Evolutionary conservation across 1,140 invertebrate genomes (phyloP).

Genomic region (Anastrepha ludens): DNA sequence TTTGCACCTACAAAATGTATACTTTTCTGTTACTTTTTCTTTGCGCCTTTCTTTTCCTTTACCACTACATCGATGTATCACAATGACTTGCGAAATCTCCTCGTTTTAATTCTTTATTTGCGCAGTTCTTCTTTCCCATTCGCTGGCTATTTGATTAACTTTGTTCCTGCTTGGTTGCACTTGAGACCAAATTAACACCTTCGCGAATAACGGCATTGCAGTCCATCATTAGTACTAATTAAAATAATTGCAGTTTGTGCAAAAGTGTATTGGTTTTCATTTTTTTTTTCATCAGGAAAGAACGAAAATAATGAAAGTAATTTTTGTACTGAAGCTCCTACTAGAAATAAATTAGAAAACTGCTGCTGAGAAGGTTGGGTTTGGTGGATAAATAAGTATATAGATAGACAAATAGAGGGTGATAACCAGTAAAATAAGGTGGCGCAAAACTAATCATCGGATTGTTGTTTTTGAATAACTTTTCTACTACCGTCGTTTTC

Average conservation of each 20-base stretch:
- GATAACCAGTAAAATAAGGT: no score
- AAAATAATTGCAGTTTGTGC: conserved; percentile 41
- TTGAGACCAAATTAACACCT: conserved; percentile 52
- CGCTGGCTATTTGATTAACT: conserved; percentile 21
- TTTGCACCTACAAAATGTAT: neutral
- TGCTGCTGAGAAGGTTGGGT: no score
- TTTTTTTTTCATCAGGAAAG: neutral
- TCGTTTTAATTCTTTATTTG: neutral
- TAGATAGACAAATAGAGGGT: no score
- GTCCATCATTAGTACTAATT: conserved; percentile 44
- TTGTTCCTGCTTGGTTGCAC: conserved; percentile 11
- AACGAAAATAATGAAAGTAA: neutral
- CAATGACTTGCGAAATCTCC: conserved; percentile 1
- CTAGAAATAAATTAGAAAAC: no score
- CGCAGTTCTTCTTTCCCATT: neutral
- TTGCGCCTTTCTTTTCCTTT: neutral
- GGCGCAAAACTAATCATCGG: no score
- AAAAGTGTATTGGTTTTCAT: neutral
- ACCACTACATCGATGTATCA: neutral
- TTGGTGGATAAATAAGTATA: no score
- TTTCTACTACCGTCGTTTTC: no score
- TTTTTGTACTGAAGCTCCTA: no score
- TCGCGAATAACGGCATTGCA: conserved; percentile 23
- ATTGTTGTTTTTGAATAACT: no score
- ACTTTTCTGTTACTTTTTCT: neutral